phyloP scores from a whole-genome alignment of 2,113 vertebrate species.

The Pipa parva region DNA sequence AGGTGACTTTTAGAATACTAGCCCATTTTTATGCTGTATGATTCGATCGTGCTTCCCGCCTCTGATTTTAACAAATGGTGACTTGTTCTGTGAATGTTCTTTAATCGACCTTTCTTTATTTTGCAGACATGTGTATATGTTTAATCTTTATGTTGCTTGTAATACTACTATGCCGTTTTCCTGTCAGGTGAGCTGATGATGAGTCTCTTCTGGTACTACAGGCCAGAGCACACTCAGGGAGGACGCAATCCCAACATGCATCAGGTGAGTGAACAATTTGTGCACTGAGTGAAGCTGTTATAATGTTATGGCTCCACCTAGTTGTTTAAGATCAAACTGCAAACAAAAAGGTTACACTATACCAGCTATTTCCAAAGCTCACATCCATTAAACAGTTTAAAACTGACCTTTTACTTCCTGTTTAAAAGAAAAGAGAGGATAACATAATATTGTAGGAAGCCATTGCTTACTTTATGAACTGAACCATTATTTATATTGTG shows the following conservation, averaged over 20 bases:
- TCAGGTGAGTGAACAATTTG: conserved; percentile 67
- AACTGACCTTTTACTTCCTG: no score
- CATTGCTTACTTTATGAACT: no score
- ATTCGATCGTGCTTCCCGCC: no score
- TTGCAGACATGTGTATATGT: no score
- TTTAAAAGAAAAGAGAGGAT: no score
- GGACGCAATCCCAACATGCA: conserved; percentile 86
- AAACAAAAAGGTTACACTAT: neutral
- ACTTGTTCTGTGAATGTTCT: no score
- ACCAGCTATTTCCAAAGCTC: neutral
- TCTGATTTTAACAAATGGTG: no score
- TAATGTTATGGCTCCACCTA: neutral
- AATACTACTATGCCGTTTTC: neutral
- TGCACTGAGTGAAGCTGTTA: neutral
- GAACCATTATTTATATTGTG: no score
- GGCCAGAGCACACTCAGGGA: conserved; percentile 96
- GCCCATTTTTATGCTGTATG: no score
- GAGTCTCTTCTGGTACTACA: conserved; percentile 98
- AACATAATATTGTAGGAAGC: no score
- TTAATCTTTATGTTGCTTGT: neutral
- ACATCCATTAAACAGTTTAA: neutral
- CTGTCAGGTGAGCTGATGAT: conserved; percentile 93
- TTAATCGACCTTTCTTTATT: no score
- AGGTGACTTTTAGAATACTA: no score
- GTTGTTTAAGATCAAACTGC: rapidly evolving